Evolutionary conservation across 2,113 vertebrate genomes (phyloP).

Genomic region (Zapornia atra): DNA sequence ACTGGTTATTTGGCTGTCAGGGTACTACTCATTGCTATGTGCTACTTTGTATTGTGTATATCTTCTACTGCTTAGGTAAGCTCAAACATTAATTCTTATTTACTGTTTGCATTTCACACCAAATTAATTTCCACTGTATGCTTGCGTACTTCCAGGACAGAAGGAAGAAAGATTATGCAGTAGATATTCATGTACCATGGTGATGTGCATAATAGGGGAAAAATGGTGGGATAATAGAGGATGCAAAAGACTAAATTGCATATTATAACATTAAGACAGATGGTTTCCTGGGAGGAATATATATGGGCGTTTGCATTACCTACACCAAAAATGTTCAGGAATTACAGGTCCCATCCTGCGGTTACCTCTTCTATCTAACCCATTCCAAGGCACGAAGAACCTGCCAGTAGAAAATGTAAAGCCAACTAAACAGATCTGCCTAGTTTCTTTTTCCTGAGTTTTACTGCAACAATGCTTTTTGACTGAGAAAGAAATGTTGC

Average conservation of each 20-base stretch:
- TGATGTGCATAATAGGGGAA: neutral
- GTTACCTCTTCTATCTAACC: neutral
- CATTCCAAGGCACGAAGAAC: neutral
- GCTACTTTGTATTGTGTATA: neutral
- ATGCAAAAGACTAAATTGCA: slow-evolving; percentile 14
- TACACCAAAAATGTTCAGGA: neutral
- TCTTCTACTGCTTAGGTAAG: neutral
- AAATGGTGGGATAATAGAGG: neutral
- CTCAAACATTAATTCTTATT: neutral
- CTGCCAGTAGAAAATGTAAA: neutral
- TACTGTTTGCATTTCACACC: slow-evolving; percentile 13
- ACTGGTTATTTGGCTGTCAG: neutral
- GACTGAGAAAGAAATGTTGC: neutral
- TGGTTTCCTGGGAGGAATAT: neutral
- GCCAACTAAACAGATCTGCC: neutral
- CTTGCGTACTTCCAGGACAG: neutral
- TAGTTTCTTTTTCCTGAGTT: neutral
- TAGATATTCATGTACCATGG: neutral
- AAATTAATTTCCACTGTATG: slow-evolving; percentile 19
- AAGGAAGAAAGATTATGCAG: neutral
- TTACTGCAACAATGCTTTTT: neutral
- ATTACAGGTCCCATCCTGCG: neutral
- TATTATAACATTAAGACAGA: neutral
- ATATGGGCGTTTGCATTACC: neutral
- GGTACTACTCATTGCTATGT: neutral